phyloP scores from a whole-genome alignment of 1,140 invertebrate genomes.

The Apocrypta bakeri region DNA sequence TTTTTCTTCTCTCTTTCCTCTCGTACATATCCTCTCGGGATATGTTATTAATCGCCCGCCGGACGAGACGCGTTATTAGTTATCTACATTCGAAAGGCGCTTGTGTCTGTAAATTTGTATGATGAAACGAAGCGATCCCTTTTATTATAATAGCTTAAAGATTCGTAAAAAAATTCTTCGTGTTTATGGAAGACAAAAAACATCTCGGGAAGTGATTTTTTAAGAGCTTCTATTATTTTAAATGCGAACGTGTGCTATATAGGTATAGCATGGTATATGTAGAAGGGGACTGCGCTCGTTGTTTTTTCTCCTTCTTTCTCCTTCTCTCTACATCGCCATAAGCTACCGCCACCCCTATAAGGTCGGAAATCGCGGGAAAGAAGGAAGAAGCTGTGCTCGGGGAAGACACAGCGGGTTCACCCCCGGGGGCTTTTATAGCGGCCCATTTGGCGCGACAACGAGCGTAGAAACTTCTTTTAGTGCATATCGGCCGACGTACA shows the following conservation, averaged over 20 bases:
- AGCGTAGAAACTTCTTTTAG: constrained; percentile 74
- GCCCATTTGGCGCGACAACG: constrained; percentile 75
- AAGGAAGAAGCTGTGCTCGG: constrained; percentile 48
- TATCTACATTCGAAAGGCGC: too few relatives aligned
- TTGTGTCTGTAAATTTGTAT: too few relatives aligned
- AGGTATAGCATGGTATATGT: neutral
- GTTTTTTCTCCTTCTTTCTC: neutral
- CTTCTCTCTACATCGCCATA: constrained; percentile 17
- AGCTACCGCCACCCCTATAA: constrained; percentile 50
- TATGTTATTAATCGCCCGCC: neutral
- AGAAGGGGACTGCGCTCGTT: neutral
- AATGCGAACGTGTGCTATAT: constrained; percentile 36
- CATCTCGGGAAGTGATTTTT: constrained; percentile 46
- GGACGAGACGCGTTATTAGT: neutral
- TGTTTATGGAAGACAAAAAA: neutral
- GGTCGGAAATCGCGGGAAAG: constrained; percentile 43
- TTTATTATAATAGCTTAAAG: neutral
- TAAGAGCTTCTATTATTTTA: constrained; percentile 52
- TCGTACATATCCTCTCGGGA: neutral
- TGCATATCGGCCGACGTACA: constrained; percentile 62
- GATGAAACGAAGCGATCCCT: neutral
- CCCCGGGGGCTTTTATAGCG: constrained; percentile 70
- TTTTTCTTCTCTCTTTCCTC: neutral
- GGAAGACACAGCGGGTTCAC: constrained; percentile 44
- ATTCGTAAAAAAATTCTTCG: neutral